phyloP scores from a whole-genome alignment of 2,888 invertebrate genomes.

The Meganola albula region DNA sequence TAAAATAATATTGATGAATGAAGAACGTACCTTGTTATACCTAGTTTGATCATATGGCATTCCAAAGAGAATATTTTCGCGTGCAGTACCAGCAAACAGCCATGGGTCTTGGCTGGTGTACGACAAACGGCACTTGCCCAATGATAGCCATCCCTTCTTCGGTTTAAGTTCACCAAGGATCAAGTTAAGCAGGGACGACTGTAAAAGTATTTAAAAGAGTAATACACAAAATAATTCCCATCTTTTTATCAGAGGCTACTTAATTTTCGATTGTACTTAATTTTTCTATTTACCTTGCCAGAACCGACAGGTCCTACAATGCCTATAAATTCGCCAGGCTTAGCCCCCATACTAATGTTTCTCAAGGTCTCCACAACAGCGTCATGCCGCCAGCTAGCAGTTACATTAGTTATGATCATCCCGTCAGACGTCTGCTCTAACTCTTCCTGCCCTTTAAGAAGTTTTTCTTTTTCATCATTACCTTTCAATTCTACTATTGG shows the following conservation, averaged over 20 bases:
- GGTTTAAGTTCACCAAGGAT: slow-evolving; percentile 85
- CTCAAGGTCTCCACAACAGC: slow-evolving; percentile 73
- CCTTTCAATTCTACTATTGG: slow-evolving; percentile 11
- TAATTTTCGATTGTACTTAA: not conserved
- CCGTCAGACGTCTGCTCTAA: slow-evolving; percentile 27
- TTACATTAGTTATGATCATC: slow-evolving; percentile 55
- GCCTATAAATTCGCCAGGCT: slow-evolving; percentile 79
- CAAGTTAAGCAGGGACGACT: slow-evolving; percentile 82
- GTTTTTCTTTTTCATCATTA: slow-evolving; percentile 11
- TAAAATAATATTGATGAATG: no score
- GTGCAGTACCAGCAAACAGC: slow-evolving; percentile 83
- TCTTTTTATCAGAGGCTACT: not conserved
- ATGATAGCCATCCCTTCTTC: slow-evolving; percentile 75
- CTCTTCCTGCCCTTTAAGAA: not conserved
- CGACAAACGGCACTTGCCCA: slow-evolving; percentile 78
- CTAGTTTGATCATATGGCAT: slow-evolving; percentile 74
- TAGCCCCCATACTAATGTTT: slow-evolving; percentile 65
- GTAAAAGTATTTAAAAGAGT: slow-evolving; percentile 5
- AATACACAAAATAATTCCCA: not conserved
- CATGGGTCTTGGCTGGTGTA: slow-evolving; percentile 90
- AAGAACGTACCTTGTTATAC: slow-evolving; percentile 66
- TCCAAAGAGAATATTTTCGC: slow-evolving; percentile 89
- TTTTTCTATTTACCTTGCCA: slow-evolving; percentile 77
- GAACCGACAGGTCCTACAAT: slow-evolving; percentile 86
- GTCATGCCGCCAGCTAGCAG: slow-evolving; percentile 56